Evolutionary conservation across 2,113 vertebrate genomes (phyloP).

Genomic region (Crocuta crocuta): DNA sequence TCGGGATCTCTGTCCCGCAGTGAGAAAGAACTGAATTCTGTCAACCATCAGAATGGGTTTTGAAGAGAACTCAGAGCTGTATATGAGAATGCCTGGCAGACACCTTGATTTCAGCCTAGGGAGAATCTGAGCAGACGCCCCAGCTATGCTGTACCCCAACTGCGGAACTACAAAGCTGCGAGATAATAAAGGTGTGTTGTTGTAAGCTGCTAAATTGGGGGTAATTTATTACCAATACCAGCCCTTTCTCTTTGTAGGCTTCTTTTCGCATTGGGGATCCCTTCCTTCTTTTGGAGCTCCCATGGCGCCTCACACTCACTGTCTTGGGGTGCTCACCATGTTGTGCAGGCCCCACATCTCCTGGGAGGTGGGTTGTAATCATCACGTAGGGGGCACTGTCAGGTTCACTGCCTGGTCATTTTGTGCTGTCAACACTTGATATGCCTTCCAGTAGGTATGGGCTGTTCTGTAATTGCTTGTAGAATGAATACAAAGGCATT

Average conservation of each 20-base stretch:
- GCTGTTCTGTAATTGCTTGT: not conserved
- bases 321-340: not conserved
- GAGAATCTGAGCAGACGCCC: not conserved
- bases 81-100: not conserved
- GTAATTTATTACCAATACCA: not conserved
- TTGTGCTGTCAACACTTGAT: not conserved
- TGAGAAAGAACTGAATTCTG: not conserved
- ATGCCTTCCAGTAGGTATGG: not conserved
- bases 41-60: not conserved
- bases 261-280: not conserved
- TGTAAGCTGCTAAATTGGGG: not conserved
- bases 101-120: not conserved
- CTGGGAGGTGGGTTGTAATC: too few species aligned
- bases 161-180: not conserved
- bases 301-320: not conserved
- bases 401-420: not conserved
- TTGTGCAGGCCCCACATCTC: not conserved
- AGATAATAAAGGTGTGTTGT: not conserved
- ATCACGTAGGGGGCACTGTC: not conserved
- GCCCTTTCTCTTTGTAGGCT: not conserved
- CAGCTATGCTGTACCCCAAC: not conserved
- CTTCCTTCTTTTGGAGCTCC: not conserved
- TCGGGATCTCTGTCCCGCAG: not conserved
- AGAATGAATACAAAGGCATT: conserved; percentile 16
- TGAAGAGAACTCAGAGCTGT: not conserved